Evolutionary conservation across 2,113 vertebrate species (phyloP).

Genomic region (Sylvilagus bachmani): DNA sequence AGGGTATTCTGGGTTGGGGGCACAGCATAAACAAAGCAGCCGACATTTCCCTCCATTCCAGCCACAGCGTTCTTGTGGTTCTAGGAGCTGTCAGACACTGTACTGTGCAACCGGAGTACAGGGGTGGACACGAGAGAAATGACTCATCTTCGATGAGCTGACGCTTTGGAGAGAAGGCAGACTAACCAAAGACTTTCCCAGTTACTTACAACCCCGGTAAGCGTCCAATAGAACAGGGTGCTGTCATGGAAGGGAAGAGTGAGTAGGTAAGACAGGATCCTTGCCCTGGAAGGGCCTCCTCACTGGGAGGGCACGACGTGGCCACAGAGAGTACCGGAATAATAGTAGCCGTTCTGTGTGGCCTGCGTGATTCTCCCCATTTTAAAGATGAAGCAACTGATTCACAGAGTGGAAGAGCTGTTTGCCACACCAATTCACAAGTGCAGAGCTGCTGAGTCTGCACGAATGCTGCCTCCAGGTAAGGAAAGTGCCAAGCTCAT

Average conservation of each 20-base stretch:
- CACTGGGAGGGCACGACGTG: constrained; percentile 26
- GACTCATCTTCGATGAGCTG: constrained; percentile 31
- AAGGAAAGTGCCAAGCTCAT: neutral
- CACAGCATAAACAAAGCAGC: constrained; percentile 3
- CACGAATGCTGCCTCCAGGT: neutral
- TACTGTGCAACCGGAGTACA: neutral
- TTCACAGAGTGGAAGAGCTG: constrained; percentile 40
- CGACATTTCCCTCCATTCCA: constrained; percentile 5
- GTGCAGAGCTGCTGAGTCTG: neutral
- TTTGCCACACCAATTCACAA: constrained; percentile 56
- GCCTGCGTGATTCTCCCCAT: neutral
- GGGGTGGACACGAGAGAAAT: neutral
- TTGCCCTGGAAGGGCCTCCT: constrained; percentile 39
- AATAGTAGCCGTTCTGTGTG: constrained; percentile 18
- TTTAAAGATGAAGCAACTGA: constrained; percentile 53
- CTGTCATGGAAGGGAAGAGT: neutral
- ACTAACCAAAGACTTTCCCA: constrained; percentile 10
- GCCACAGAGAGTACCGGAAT: neutral
- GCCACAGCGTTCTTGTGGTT: neutral
- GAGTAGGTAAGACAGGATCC: neutral
- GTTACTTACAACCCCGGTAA: neutral
- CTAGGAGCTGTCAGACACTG: constrained; percentile 25
- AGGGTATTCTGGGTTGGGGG: neutral
- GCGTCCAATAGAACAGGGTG: neutral
- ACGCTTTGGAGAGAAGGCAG: constrained; percentile 32